Base-by-base conservation (phyloP, 2,888 invertebrate species). In the Sesia bembeciformis region DNA sequence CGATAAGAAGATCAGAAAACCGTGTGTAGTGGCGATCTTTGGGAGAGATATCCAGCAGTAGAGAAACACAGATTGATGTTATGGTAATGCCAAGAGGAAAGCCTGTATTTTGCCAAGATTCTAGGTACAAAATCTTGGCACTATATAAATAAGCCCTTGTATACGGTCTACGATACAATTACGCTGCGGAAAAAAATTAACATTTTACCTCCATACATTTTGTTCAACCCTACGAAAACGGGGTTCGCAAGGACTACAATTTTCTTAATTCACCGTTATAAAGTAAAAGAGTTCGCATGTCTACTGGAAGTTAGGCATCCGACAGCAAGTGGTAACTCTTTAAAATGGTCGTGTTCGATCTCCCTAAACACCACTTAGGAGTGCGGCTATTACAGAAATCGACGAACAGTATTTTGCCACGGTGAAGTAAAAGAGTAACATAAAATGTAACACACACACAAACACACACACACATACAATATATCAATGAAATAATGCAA, bases 211-310 rank as follows among this genome's bases (percentile, higher is more conserved):
- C 52, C 40, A 52, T 52, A 41, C 52, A 52, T 52, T 52, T 52
- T 52, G 52, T 41, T 54, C 51, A 46, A n/a, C 46, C 8, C 8
- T 23, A 46, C 23, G 46, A 46, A 46, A 8, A 46, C 23, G 23
- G n/a, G 50, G 50, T 39, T 50, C 39, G 53, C 39, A 56, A 41
- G 40, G 53, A 38, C 40, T 49, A 46, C 52, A 54, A 54, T 57
- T 40, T 52, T 52, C 5, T 41, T 51, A 55, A 56, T 53, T 52
- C 43, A 23, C 52, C 49, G 64, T 63, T 67, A 64, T 63, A 63
- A 67, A 58, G 58, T 61, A 63, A 56, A 62, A 49, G 49, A 61
- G 66, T 60, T 76, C 59, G 75, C 72, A 66, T 73, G 76, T 67
- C 67, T 61, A 54, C 58, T 51, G 55, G 54, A 61, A 66, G 70